Base-by-base conservation (phyloP, 2,797 vertebrate species). In the Gastrophryne carolinensis region DNA sequence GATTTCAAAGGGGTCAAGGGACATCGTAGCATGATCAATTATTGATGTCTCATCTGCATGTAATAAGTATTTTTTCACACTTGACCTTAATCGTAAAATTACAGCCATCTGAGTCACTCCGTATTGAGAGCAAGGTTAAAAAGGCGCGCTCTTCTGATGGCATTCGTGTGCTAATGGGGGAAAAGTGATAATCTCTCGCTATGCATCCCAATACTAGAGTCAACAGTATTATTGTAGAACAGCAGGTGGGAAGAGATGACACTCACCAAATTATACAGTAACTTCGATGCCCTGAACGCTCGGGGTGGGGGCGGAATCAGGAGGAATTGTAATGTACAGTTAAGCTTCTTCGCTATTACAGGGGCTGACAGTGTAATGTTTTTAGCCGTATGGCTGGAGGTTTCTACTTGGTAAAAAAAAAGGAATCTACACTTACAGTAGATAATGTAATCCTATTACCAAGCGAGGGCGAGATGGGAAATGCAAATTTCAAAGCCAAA, bases 51-150 rank as follows among this genome's bases (percentile, higher is more conserved):
- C 35, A 44, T 64, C 24, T 41, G 49, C 60, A 27, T 64, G 58
- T 63, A 53, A 47, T 56, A 44, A 6, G 12, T 24, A n/a, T 53
- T 64, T 35, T 21, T 65, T 24, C 52, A 26, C 62, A 57, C 52
- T 65, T 66, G 72, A 57, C 72, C 50, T 66, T 74, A 74, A 57
- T 74, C 72, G 49, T 66, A 66, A 66, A 66, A 66, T 58, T 35
- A 66, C 62, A 23, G 62, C 34, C 35, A 27, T 57, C 72, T 5
- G 50, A 66, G 61, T 65, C 52, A 49, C 64, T 65, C 32, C 50
- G 17, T 65, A 73, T 73, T 73, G 44, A 54, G 12, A 2, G 37
- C 60, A 73, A 65, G 72, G 62, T 66, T 63, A 66, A 65, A 57
- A 27, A 57, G 37, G 4, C 15, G 39, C 29, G 17, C 15, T 35